A percentile compares a stretch with the other conserved stretches of the same genome.
These are phyloP conservation scores for Phaedon cochleariae DNA, from an alignment of 2,888 invertebrate species.

Conservation along the genomic window DNA sequence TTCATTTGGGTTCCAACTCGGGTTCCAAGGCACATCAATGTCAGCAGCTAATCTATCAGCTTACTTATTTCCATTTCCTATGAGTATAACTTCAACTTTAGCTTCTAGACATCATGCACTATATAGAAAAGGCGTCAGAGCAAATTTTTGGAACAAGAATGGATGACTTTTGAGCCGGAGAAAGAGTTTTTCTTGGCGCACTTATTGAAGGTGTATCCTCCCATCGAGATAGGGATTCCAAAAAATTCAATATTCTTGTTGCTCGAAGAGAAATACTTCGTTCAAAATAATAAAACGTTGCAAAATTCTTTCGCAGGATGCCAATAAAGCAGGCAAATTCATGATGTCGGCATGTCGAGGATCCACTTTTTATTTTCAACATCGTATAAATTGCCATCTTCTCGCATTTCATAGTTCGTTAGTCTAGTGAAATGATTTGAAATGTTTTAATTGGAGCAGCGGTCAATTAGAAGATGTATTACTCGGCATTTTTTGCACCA, in stretches of 20 bases:
- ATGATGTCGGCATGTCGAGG: not conserved
- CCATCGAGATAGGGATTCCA: too few relatives aligned
- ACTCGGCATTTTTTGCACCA: slow-evolving; percentile 18
- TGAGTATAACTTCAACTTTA: too few relatives aligned
- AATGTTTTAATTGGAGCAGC: slow-evolving; percentile 25
- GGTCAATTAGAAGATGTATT: slow-evolving; percentile 27
- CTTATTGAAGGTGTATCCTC: too few relatives aligned
- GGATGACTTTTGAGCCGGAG: too few relatives aligned
- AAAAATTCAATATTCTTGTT: not conserved
- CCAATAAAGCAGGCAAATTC: not conserved
- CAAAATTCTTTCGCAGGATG: not conserved
- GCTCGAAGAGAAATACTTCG: not conserved
- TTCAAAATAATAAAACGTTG: not conserved
- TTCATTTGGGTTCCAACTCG: too few relatives aligned
- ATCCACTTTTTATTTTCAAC: not conserved
- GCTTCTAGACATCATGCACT: too few relatives aligned
- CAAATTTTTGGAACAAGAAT: too few relatives aligned
- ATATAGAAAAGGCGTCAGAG: too few relatives aligned
- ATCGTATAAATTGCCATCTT: slow-evolving; percentile 12
- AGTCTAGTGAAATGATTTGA: slow-evolving; percentile 15
- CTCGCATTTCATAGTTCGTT: slow-evolving; percentile 22
- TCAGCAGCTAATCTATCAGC: too few relatives aligned
- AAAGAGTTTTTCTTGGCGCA: too few relatives aligned
- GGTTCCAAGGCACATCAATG: too few relatives aligned
- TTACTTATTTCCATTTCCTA: too few relatives aligned